These are phyloP conservation scores for Watsonalla binaria DNA, from an alignment of 2,888 invertebrate species.

Conservation along the genomic window DNA sequence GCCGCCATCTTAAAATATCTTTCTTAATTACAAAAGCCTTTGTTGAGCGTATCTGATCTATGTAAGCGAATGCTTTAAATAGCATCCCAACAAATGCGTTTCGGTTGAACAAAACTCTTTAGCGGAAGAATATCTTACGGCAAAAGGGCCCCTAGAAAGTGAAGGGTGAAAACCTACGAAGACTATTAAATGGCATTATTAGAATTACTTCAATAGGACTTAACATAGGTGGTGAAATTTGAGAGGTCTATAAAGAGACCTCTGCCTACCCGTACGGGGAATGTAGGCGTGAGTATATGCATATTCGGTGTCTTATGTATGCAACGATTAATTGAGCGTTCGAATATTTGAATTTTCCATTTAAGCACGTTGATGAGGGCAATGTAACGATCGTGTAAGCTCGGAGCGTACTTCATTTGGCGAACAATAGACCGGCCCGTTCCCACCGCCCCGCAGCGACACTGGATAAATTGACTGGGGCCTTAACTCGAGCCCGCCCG, in stretches of 20 bases:
- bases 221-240: too few relatives aligned
- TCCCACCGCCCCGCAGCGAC: constrained; percentile 58
- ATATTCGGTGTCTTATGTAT: background rate
- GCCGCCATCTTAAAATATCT: constrained; percentile 77
- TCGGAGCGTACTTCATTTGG: constrained; percentile 69
- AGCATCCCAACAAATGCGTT: constrained; percentile 75
- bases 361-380: constrained; percentile 51
- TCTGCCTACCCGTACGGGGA: too few relatives aligned
- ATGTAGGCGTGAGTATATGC: too few relatives aligned
- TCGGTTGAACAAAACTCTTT: constrained; percentile 68
- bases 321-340: background rate
- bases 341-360: constrained; percentile 25
- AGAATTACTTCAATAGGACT: too few relatives aligned
- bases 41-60: constrained; percentile 79
- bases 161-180: background rate
- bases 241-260: too few relatives aligned
- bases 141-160: constrained; percentile 37
- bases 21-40: constrained; percentile 79
- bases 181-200: too few relatives aligned
- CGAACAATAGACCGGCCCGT: constrained; percentile 65
- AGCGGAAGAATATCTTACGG: constrained; percentile 54
- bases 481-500: constrained; percentile 65
- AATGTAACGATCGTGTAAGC: constrained; percentile 63
- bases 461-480: constrained; percentile 73
- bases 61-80: constrained; percentile 78